Evolutionary conservation across 1,140 invertebrate genomes (phyloP), one percentile per base, ranked within the genome.

Genomic region (Drosophila mojavensis): DNA sequence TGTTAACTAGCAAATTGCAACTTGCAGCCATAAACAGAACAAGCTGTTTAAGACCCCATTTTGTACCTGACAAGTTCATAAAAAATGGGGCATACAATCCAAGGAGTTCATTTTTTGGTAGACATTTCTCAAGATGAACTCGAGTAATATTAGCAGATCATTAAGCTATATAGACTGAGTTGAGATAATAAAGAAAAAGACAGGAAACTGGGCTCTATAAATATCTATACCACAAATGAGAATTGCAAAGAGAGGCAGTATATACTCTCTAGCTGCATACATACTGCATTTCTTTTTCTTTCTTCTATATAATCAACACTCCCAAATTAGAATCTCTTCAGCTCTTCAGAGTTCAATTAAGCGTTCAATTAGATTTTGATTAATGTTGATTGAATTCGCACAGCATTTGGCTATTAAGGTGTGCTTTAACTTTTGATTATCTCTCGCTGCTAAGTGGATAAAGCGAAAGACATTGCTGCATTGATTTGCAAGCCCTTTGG

Each of bases 1-100:
- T 56, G 60, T 71, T 71, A 64, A 71, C 53, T 50, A 58, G 61
- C 61, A 64, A 64, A 50, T 36, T 64, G 60, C 68, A 64, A 41
- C 33, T 39, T 71, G 68, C 43, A 51, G 10, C 51, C 50, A 51
- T 64, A 71, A 71, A 64, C 43, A 64, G n/a, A 58, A 63, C 67
- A 63, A n/a, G 41, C 51, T 39, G 33, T 64, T 58, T 55, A 70
- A 61, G 26, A 36, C n/a, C n/a, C 4, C 11, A 13, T 6, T 17
- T 20, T 7, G n/a, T 53, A 43, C 61, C 26, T 50, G 28, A 7
- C 5, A 30, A 24, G 11, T 48, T 26, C 17, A 60, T 58, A 45
- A 45, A 45, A 61, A 68, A 68, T n/a, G 51, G 30, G 3, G 4
- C 20, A 24, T 28, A 51, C 50, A 28, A 15, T 51, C 4, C 13